A percentile compares a stretch with the other conserved stretches of the same genome.
phyloP scores from a whole-genome alignment of 2,797 vertebrate genomes.

The Lophura swinhoii region DNA sequence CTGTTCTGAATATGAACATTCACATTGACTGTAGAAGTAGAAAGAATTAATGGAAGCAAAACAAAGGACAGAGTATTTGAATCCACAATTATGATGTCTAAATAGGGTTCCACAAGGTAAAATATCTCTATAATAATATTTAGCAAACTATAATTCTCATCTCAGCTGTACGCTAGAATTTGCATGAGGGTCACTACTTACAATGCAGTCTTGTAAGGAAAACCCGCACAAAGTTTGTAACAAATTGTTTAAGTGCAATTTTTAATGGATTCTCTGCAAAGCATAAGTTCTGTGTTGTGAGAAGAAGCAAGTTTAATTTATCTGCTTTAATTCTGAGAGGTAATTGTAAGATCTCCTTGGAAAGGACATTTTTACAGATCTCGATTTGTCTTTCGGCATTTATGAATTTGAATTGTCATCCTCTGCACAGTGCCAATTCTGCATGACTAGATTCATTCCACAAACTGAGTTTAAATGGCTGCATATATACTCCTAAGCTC shows the following conservation, averaged over 20 bases:
- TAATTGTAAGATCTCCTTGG: slow-evolving; percentile 68
- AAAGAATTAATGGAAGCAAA: not conserved
- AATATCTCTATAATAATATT: slow-evolving; percentile 23
- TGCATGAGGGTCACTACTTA: not conserved
- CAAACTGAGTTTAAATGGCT: slow-evolving; percentile 32
- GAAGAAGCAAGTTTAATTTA: slow-evolving; percentile 9
- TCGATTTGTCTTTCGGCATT: slow-evolving; percentile 64
- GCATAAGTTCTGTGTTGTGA: not conserved
- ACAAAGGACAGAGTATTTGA: not conserved
- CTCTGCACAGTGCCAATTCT: slow-evolving; percentile 60
- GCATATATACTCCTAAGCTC: not conserved
- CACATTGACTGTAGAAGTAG: not conserved
- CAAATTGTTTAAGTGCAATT: not conserved
- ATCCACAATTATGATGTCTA: not conserved
- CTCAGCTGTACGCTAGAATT: slow-evolving; percentile 7
- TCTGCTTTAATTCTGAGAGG: slow-evolving; percentile 51
- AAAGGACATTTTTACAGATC: slow-evolving; percentile 63
- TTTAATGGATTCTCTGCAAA: not conserved
- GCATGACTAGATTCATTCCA: slow-evolving; percentile 52
- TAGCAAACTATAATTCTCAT: slow-evolving; percentile 12
- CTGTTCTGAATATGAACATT: not conserved
- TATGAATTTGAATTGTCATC: slow-evolving; percentile 70
- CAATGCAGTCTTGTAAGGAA: not conserved
- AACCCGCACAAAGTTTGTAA: not conserved
- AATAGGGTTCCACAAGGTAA: slow-evolving; percentile 12